Conservation (phyloP, 1,140 invertebrate genomes). For the Aphis gossypii region DNA sequence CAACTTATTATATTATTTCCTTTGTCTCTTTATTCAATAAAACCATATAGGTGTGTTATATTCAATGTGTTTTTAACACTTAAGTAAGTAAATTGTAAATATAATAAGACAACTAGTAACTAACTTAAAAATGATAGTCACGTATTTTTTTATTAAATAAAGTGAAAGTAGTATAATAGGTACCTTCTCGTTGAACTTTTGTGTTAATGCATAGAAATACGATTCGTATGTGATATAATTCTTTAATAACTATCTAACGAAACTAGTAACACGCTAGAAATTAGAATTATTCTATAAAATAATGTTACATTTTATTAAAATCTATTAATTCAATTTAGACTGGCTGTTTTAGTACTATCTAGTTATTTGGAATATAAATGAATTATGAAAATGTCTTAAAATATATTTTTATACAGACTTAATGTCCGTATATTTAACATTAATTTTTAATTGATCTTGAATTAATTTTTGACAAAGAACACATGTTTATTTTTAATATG, state of each 20-base stretch:
- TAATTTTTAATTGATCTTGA: no score
- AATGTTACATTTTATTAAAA: not conserved
- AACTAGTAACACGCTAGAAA: not conserved
- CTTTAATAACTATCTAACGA: not conserved
- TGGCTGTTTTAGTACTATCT: not conserved
- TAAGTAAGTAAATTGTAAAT: conserved; percentile 1
- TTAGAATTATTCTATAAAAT: not conserved
- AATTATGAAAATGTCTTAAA: not conserved
- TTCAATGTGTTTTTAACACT: not conserved
- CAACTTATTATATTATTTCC: not conserved
- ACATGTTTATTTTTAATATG: not conserved
- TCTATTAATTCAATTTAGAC: not conserved
- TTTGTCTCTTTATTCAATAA: not conserved
- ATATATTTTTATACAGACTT: not conserved
- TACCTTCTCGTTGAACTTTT: not conserved
- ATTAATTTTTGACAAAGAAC: not conserved
- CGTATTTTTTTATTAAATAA: conserved; percentile 4
- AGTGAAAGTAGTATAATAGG: not conserved
- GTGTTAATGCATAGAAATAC: not conserved
- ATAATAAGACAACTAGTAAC: not conserved
- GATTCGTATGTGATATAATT: not conserved
- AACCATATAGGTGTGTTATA: not conserved
- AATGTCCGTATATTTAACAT: no score
- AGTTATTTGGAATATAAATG: not conserved
- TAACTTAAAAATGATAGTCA: conserved; percentile 9